These are phyloP conservation scores for Sceloporus tristichus DNA, from an alignment of 2,113 vertebrate species.

Conservation along the genomic window DNA sequence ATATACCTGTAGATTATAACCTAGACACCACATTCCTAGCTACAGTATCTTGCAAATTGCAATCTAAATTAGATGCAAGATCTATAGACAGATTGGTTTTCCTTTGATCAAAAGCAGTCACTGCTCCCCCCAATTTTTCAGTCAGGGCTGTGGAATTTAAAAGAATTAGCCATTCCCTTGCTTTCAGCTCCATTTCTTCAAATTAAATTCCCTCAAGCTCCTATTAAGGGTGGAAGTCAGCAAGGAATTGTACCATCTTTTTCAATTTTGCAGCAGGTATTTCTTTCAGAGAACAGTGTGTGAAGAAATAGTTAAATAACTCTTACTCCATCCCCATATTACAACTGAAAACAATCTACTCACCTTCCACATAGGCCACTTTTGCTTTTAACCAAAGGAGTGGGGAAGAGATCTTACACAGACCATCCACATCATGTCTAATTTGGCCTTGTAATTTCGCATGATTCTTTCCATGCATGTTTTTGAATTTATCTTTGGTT, in stretches of 20 bases:
- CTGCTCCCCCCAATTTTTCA: neutral
- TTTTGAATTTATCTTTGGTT: neutral
- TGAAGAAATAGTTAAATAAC: neutral
- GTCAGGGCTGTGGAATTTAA: neutral
- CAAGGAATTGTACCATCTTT: neutral
- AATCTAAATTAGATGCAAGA: neutral
- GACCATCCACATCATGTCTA: neutral
- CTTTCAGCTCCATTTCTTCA: neutral
- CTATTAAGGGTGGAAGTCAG: neutral
- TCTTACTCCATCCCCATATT: neutral
- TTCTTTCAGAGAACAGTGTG: neutral
- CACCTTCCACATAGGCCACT: neutral
- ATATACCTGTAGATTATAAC: neutral
- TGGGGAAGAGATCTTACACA: neutral
- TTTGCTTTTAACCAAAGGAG: neutral
- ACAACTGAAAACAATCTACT: neutral
- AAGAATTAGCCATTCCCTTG: neutral
- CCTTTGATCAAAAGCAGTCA: neutral
- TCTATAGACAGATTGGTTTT: neutral
- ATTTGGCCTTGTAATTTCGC: neutral
- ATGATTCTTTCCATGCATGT: neutral
- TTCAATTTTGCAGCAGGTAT: neutral
- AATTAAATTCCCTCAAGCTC: neutral
- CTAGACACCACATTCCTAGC: neutral
- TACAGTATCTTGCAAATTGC: neutral